phyloP scores from a whole-genome alignment of 2,797 vertebrate genomes.

The Pangasius djambal region DNA sequence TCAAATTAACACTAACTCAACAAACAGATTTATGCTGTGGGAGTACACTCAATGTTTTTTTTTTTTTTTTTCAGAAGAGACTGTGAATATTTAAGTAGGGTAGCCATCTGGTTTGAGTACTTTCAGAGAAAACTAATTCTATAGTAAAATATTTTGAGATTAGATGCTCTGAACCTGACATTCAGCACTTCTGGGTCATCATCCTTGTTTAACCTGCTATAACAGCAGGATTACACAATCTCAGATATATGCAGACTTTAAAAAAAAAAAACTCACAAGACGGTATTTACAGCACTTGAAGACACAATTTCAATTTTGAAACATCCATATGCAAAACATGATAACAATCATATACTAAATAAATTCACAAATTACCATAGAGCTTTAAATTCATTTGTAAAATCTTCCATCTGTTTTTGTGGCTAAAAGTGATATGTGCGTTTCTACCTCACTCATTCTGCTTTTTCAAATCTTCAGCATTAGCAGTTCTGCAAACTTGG shows the following conservation, averaged over 20 bases:
- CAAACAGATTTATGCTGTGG: not conserved
- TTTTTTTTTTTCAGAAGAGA: not conserved
- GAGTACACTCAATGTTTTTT: not conserved
- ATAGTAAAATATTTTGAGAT: constrained; percentile 37
- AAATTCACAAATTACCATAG: not conserved
- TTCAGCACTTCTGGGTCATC: not conserved
- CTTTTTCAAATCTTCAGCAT: constrained; percentile 17
- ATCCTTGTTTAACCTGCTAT: not conserved
- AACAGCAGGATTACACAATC: not conserved
- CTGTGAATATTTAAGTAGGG: constrained; percentile 42
- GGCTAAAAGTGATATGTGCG: not conserved
- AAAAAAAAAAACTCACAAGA: not conserved
- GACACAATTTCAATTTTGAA: not conserved
- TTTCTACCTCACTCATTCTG: not conserved
- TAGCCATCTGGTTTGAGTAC: constrained; percentile 38
- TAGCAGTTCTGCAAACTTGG: constrained; percentile 28
- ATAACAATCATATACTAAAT: not conserved
- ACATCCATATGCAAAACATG: not conserved
- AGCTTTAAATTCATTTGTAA: not conserved
- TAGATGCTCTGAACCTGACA: not conserved
- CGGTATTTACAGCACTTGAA: not conserved
- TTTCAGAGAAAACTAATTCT: constrained; percentile 17
- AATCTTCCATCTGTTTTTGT: not conserved
- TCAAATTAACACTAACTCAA: constrained; percentile 15
- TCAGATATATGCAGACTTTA: too few species aligned